Conservation (phyloP, 1,140 invertebrate species). For the Sitophilus oryzae region DNA sequence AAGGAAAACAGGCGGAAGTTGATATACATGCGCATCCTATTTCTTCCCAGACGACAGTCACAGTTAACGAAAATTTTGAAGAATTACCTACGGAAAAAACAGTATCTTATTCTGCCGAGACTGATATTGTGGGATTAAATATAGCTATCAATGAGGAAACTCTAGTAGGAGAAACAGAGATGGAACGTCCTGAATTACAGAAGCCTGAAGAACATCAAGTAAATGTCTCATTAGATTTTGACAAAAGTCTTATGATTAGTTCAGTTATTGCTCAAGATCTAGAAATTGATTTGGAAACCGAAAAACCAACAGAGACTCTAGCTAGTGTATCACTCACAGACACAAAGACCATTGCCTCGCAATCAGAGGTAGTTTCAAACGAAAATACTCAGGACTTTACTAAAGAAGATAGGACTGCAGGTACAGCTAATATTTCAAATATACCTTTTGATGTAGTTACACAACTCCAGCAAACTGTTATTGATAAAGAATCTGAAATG, state of each 20-base stretch:
- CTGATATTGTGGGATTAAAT: slow-evolving; percentile 31
- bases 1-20: slow-evolving; percentile 16
- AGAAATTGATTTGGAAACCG: slow-evolving; percentile 28
- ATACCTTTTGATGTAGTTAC: slow-evolving; percentile 27
- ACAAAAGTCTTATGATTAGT: slow-evolving; percentile 24
- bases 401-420: slow-evolving; percentile 20
- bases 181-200: slow-evolving; percentile 25
- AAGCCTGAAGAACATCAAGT: slow-evolving; percentile 42
- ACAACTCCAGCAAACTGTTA: slow-evolving; percentile 21
- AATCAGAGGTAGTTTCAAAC: slow-evolving; percentile 22
- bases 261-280: slow-evolving; percentile 29
- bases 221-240: slow-evolving; percentile 24
- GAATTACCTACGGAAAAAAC: slow-evolving; percentile 13
- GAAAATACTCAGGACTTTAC: slow-evolving; percentile 19
- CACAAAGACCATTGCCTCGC: slow-evolving; percentile 22
- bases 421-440: slow-evolving; percentile 18
- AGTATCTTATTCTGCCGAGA: slow-evolving; percentile 24
- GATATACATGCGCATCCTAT: slow-evolving; percentile 29
- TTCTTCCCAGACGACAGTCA: slow-evolving; percentile 29
- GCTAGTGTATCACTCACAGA: slow-evolving; percentile 25
- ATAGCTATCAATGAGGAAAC: slow-evolving; percentile 35
- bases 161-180: slow-evolving; percentile 39
- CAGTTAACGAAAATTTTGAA: slow-evolving; percentile 25
- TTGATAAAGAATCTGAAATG: slow-evolving; percentile 23
- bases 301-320: slow-evolving; percentile 14